Percentiles rank a stretch among this genome's conserved stretches.
Evolutionary conservation across 2,797 vertebrate genomes (phyloP).

Genomic region (Poecilia gillii): DNA sequence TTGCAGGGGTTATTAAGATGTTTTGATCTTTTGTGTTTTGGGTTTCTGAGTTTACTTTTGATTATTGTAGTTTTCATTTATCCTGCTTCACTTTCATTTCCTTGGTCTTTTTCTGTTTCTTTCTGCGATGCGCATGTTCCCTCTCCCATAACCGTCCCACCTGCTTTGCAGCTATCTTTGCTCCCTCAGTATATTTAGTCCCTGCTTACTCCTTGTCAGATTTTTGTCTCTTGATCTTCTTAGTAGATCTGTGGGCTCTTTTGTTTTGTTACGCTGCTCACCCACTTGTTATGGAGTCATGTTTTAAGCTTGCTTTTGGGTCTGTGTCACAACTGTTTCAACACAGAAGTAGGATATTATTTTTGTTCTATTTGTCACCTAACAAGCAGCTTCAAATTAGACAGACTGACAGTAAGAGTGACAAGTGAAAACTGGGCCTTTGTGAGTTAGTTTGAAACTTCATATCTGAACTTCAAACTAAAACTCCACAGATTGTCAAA

Average conservation of each 20-base stretch:
- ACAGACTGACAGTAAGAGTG: background rate
- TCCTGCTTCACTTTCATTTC: background rate
- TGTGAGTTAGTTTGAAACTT: conserved; percentile 2
- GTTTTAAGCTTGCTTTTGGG: background rate
- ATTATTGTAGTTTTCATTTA: background rate
- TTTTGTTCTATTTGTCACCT: conserved; percentile 1
- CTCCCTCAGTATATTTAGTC: conserved; percentile 7
- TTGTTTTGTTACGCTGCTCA: conserved; percentile 4
- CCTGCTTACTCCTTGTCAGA: background rate
- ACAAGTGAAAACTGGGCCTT: background rate
- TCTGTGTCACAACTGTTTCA: background rate
- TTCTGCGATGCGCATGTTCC: background rate
- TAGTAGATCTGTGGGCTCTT: conserved; percentile 2
- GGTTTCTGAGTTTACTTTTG: background rate
- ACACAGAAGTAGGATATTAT: background rate
- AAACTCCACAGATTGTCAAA: background rate
- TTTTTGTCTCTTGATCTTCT: background rate
- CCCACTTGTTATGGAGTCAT: background rate
- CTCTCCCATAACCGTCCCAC: background rate
- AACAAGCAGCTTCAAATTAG: background rate
- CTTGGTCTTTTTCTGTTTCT: background rate
- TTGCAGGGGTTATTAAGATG: background rate
- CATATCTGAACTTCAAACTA: background rate
- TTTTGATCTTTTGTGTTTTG: background rate
- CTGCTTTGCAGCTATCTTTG: conserved; percentile 1